Conservation (phyloP, 2,113 vertebrate species). For the Verasper variegatus region DNA sequence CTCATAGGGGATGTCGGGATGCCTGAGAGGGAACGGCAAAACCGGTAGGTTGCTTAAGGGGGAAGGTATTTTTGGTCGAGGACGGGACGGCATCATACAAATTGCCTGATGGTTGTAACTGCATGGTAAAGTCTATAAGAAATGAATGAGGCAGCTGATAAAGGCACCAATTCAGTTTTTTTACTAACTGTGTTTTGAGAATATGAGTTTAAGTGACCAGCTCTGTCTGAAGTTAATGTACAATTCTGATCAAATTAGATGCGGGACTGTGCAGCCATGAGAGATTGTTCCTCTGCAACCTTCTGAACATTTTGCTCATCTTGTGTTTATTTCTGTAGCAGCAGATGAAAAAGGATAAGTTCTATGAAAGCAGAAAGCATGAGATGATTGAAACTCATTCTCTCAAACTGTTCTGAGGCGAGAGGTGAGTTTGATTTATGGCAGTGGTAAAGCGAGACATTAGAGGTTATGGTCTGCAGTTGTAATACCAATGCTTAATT, state of each 20-base stretch:
- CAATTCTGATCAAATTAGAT: background rate
- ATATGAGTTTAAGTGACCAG: too few species aligned
- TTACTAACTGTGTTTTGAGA: too few species aligned
- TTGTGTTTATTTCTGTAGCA: conserved; percentile 2
- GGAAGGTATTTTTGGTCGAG: too few species aligned
- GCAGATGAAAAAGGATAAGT: background rate
- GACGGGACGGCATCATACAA: too few species aligned
- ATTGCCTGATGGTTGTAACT: too few species aligned
- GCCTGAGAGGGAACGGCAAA: too few species aligned
- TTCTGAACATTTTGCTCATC: background rate
- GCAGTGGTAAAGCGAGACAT: conserved; percentile 62
- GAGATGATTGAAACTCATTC: background rate
- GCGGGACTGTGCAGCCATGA: background rate
- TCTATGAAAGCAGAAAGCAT: conserved; percentile 6
- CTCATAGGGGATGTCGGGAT: too few species aligned
- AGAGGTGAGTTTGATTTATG: conserved; percentile 71
- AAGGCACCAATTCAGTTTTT: too few species aligned
- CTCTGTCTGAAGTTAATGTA: too few species aligned
- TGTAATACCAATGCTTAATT: conserved; percentile 74
- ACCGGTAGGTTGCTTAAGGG: too few species aligned
- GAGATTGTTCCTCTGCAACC: background rate
- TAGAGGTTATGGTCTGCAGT: conserved; percentile 71
- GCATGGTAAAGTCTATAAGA: too few species aligned
- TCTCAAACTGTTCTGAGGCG: conserved; percentile 39
- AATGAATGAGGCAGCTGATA: too few species aligned